Percentiles rank a stretch among this genome's conserved stretches.
phyloP scores from a whole-genome alignment of 1,140 invertebrate genomes.

The Rhagoletis zephyria region DNA sequence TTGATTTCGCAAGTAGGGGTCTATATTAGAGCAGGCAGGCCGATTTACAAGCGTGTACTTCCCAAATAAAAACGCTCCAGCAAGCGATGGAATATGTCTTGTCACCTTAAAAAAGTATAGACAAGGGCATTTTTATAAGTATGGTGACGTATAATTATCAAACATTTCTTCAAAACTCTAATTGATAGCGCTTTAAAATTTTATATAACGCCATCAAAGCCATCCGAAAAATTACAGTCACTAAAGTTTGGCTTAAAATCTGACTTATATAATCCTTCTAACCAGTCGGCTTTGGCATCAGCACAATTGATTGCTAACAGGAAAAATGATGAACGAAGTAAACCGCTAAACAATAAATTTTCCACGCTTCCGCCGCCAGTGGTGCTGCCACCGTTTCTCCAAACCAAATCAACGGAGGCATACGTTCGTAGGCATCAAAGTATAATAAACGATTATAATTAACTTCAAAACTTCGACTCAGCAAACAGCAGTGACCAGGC shows the following conservation, averaged over 20 bases:
- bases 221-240: neutral
- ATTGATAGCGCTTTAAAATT: neutral
- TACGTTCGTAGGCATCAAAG: constrained; percentile 42
- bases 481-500: constrained; percentile 10
- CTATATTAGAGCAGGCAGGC: too few relatives aligned
- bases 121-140: too few relatives aligned
- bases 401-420: constrained; percentile 1
- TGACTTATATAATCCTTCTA: constrained; percentile 8
- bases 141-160: too few relatives aligned
- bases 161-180: neutral
- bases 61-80: too few relatives aligned
- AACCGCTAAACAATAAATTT: constrained; percentile 24
- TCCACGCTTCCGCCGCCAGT: constrained; percentile 6
- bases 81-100: too few relatives aligned
- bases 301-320: neutral
- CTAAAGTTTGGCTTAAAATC: neutral
- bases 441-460: constrained; percentile 47
- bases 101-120: too few relatives aligned
- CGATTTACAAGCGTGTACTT: too few relatives aligned
- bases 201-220: neutral
- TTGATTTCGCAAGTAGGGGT: too few relatives aligned
- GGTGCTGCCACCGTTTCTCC: neutral
- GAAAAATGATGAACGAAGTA: constrained; percentile 4
- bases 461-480: constrained; percentile 24
- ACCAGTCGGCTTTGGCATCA: neutral